Percentiles rank a stretch among this genome's conserved stretches.
phyloP scores from a whole-genome alignment of 1,140 invertebrate genomes.

The Latrodectus geometricus region DNA sequence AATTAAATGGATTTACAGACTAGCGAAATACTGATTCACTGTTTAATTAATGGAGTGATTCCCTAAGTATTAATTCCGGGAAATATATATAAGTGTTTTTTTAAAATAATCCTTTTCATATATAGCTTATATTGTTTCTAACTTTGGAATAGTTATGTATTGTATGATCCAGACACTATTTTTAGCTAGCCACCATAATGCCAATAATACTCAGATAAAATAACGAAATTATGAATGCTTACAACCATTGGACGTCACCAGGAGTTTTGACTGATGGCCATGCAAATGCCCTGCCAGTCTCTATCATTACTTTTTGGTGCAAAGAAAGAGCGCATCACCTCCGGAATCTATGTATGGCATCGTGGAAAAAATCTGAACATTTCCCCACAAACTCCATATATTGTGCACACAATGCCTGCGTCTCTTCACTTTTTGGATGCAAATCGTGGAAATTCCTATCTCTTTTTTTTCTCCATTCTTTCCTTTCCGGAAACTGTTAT shows the following conservation, averaged over 20 bases:
- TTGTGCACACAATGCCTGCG: constrained; percentile 4
- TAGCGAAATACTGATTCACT: too few relatives aligned
- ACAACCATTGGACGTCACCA: not conserved
- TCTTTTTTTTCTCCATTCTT: not conserved
- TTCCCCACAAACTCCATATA: constrained; percentile 29
- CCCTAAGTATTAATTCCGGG: too few relatives aligned
- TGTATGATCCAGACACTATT: not conserved
- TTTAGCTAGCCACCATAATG: not conserved
- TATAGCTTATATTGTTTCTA: too few relatives aligned
- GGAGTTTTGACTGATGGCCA: not conserved
- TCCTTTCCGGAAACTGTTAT: constrained; percentile 23
- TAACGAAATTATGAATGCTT: not conserved
- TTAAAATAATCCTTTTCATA: too few relatives aligned
- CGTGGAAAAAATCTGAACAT: not conserved
- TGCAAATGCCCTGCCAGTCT: not conserved
- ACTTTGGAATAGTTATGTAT: not conserved
- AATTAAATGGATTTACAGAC: too few relatives aligned
- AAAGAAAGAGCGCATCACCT: not conserved
- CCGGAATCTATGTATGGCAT: not conserved
- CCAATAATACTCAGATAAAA: not conserved
- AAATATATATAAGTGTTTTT: too few relatives aligned
- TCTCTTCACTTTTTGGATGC: not conserved
- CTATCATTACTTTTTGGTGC: not conserved
- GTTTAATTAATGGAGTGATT: too few relatives aligned
- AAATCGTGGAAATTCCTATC: not conserved